Base-by-base conservation (phyloP, 2,113 vertebrate species). In the Platichthys stellatus region DNA sequence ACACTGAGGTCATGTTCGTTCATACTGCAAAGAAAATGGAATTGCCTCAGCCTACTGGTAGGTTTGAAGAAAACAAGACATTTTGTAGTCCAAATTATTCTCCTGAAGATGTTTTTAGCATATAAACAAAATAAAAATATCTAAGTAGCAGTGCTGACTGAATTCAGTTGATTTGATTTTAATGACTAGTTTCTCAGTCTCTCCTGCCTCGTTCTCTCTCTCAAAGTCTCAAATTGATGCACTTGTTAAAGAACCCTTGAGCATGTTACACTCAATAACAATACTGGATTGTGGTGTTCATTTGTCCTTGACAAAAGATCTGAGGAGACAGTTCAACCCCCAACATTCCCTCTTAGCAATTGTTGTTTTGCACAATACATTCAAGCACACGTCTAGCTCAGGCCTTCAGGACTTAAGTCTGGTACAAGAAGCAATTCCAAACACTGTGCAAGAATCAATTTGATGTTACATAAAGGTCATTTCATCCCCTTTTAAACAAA, bases 391-490 rank as follows among this genome's bases (percentile, higher is more conserved):
- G 64, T 53, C 54, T 7, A n/a, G 38, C 24, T 17, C 17, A n/a
- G 45, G 65, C 67, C 67, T 56, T 35, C 3, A 63, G 53, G 68
- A 68, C 60, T 64, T 35, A 45, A 76, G 24, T 75, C 24, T 65
- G 66, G 40, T 67, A 57, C 40, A 58, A 69, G 60, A 76, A 40
- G n/a, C 21, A 72, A 74, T 88, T 78, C 63, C 68, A 61, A 73
- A 76, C 54, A 26, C 35, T 69, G 83, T 58, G 74, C 31, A 58
- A 80, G 83, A 86, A 91, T 91, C 88, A 88, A 88, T 91, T 78
- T 74, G 81, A 83, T 87, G 80, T 82, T 86, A 85, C 74, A 76
- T 91, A 91, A 93, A 93, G 89, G 91, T 92, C 84, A 92, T 90
- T 81, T 89, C 74, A 92, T 89, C 86, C 76, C 81, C 81, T 85